Evolutionary conservation across 2,113 vertebrate species (phyloP).

Genomic region (Amazona guildingii): DNA sequence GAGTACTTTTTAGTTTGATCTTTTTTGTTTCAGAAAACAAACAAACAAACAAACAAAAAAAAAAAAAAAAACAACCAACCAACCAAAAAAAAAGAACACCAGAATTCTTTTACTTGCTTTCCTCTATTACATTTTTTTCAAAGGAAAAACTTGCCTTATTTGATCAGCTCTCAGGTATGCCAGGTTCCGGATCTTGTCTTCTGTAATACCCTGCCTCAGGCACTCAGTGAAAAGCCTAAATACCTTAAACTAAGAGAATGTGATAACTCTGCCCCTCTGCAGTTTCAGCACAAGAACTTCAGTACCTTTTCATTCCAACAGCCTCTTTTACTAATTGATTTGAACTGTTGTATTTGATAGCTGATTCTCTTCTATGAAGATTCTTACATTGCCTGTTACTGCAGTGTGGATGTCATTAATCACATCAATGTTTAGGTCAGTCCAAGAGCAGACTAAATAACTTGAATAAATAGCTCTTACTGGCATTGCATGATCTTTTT

Average conservation of each 20-base stretch:
- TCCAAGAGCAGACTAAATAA: not conserved
- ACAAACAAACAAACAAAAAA: not conserved
- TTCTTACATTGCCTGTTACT: not conserved
- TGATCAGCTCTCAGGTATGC: not conserved
- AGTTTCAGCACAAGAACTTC: not conserved
- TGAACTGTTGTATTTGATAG: not conserved
- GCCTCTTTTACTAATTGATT: not conserved
- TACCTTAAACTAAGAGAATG: not conserved
- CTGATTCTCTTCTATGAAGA: not conserved
- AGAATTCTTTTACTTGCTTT: not conserved
- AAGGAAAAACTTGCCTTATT: not conserved
- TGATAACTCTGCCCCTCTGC: not conserved
- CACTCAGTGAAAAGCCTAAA: not conserved
- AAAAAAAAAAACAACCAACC: no score
- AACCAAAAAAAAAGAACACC: not conserved
- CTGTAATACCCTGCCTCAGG: not conserved
- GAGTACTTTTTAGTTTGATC: not conserved
- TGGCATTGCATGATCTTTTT: not conserved
- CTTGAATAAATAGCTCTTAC: not conserved
- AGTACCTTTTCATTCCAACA: not conserved
- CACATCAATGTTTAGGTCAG: not conserved
- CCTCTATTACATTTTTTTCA: not conserved
- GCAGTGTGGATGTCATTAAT: not conserved
- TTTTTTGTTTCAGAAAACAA: not conserved
- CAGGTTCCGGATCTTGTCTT: not conserved